Conservation (phyloP, 2,113 vertebrate species). For the Lipophrys pholis region DNA sequence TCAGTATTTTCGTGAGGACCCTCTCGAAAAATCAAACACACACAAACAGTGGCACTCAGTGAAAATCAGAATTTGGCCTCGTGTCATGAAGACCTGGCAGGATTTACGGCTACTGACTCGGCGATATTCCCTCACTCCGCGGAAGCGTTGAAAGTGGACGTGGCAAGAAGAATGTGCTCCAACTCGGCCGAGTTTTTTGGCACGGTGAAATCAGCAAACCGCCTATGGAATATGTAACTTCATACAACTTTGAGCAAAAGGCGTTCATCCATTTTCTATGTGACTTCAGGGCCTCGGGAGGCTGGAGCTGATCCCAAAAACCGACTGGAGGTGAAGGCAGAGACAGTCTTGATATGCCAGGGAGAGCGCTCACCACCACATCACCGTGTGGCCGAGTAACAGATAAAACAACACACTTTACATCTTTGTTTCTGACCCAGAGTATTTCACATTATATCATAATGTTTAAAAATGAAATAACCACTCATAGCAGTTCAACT, state of each 20-base stretch:
- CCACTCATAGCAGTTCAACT: too few species aligned
- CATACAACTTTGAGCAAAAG: constrained; percentile 4
- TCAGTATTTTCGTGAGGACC: constrained; percentile 65
- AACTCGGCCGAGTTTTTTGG: constrained; percentile 1
- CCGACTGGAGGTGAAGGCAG: too few species aligned
- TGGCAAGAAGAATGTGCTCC: not conserved
- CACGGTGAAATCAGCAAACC: not conserved
- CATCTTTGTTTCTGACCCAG: too few species aligned
- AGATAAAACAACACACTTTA: too few species aligned
- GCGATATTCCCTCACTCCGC: constrained; percentile 5
- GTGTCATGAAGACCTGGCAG: constrained; percentile 33
- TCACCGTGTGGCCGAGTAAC: too few species aligned
- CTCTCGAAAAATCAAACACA: constrained; percentile 43
- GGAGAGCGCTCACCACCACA: too few species aligned
- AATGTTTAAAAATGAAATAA: too few species aligned
- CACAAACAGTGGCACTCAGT: constrained; percentile 50
- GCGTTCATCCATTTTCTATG: not conserved
- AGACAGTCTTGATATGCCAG: too few species aligned
- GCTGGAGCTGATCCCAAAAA: too few species aligned
- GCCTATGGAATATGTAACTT: not conserved
- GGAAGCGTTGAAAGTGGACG: constrained; percentile 14
- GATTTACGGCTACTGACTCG: constrained; percentile 3
- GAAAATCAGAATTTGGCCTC: constrained; percentile 55
- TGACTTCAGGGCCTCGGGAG: too few species aligned
- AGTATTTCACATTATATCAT: too few species aligned